These are phyloP conservation scores for Procavia capensis DNA, from an alignment of 2,113 vertebrate species.

Conservation along the genomic window DNA sequence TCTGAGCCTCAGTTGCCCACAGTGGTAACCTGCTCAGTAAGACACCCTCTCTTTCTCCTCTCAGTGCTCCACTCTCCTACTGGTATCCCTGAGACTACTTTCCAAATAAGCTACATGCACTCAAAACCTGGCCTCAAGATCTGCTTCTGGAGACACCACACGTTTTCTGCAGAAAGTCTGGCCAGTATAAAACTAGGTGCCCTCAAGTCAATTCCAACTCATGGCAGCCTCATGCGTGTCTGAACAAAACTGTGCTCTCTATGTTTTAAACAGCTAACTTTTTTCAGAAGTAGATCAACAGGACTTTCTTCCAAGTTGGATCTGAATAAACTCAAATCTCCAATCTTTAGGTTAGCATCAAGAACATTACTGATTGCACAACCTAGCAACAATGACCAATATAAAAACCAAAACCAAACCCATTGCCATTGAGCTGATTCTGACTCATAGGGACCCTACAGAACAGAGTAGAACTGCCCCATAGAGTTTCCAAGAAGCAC, in stretches of 20 bases:
- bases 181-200: no score
- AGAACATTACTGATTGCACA: neutral
- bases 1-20: neutral
- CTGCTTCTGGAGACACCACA: neutral
- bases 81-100: neutral
- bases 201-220: no score
- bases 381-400: neutral
- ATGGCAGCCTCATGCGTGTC: no score
- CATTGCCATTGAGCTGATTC: no score
- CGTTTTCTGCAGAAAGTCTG: neutral
- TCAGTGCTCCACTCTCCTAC: neutral
- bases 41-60: neutral
- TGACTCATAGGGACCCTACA: no score
- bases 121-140: neutral
- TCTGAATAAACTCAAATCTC: neutral
- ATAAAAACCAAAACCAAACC: neutral
- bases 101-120: neutral
- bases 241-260: no score
- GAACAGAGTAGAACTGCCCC: no score
- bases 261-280: no score
- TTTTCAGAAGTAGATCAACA: neutral
- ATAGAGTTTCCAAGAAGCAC: no score
- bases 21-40: neutral
- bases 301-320: neutral
- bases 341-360: neutral